Evolutionary conservation across 2,797 vertebrate species (phyloP), one percentile per base, ranked within the genome.

Genomic region (Dallia pectoralis): DNA sequence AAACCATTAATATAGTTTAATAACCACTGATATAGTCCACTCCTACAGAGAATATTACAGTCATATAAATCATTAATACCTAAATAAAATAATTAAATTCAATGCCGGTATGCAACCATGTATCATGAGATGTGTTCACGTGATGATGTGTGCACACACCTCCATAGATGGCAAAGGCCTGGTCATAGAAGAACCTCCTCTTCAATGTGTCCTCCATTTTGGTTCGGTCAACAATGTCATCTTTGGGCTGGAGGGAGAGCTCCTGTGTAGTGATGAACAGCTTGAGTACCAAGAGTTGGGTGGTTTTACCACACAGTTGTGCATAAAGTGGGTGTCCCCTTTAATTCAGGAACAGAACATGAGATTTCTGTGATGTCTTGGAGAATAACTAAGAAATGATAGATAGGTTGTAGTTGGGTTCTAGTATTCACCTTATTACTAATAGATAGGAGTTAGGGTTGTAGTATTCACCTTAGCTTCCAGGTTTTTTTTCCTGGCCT

Each of bases 151-250:
- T 4, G 49, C 4, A 6, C 78, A 25, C 87, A 99, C 98, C 98
- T 94, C 98, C 98, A 77, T 99, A 99, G 90, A 99, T 99, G 78
- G 97, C 95, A 83, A 99, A 99, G 9, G 98, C 98, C 87, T 99
- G 98, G 79, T 99, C 98, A 0, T 99, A 99, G 88, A 99, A 99
- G 92, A 99, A 99, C 32, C 98, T 93, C 80, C 98, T 94, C 85
- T 99, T 99, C 61, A 99, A 90, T 0, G 98, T 98, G 51, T 99
- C 97, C 84, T 99, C 98, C 98, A 99, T 97, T 90, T 99, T 99
- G 75, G 87, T 84, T 90, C 98, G 91, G 92, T 99, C 98, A 67
- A 99, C 92, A 0, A 98, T 89, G 81, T 97, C 98, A 92, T 99
- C 97, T 93, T 98, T 96, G 87, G 97, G 95, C 90, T 99, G 96